Base-by-base conservation (phyloP, 37 sponge, comb jelly and placozoan genomes). In the Chondrilla cf. caribensis region DNA sequence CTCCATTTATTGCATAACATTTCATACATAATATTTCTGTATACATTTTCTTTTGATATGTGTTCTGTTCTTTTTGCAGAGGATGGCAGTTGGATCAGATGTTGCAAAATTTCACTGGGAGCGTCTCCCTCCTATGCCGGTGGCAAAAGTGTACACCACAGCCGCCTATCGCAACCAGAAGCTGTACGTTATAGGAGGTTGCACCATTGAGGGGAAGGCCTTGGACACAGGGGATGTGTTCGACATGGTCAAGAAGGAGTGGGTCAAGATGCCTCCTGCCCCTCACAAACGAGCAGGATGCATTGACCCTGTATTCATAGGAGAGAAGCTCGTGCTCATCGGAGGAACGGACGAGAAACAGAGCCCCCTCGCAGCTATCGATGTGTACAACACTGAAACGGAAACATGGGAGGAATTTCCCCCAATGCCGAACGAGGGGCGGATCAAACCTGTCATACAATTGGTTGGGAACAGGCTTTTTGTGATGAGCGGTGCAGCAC, bases 301-400 rank as follows among this genome's bases (percentile, higher is more conserved):
- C 38, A 32, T 24, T 8, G 77, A 67, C 21, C 75, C 79, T 6
- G 59, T 92, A 3, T 80, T 86, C 66, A 54, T 82, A 14, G 87
- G 83, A 9, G 79, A 83, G 33, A 86, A 89, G 58, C 65, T 92
- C 72, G 66, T 84, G 0, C 21, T 92, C 0, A 70, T 92, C 0
- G 93, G 93, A 25, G 93, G 93, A 40, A 84, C 87, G 28, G 86
- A 85, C 7, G 81, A 86, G 0, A 86, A 88, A 18, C 89, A 92
- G 70, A 37, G 28, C 5, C 86, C 92, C 9, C n/a, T 92, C 43
- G 87, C 83, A 0, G 79, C 73, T 31, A 87, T 92, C 15, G 89
- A 92, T 75, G 85, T 58, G 54, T 86, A 83, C 64, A 54, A 92
- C 64, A 86, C 86, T 0, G 77, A 51, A 17, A 57, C 41, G 7